Evolutionary conservation across 2,888 invertebrate species (phyloP), one percentile per base, ranked within the genome.

Genomic region (Euplexia lucipara): DNA sequence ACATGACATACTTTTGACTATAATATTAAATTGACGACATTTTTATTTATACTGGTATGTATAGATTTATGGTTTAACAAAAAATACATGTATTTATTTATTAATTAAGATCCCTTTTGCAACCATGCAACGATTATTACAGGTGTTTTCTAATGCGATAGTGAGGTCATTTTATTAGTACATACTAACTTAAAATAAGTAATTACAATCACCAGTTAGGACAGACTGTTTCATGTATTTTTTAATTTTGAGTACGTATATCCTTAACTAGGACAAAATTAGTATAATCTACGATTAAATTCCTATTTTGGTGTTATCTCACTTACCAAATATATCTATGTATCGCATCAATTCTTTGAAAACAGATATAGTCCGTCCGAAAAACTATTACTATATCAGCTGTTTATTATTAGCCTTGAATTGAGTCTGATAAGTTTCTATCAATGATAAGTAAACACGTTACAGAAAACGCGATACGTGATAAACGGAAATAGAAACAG

Each of bases 391-490:
- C 34, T 57, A 6, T 65, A 57, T 58, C 53, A 58, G 20, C 22
- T 59, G 30, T 67, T 48, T 54, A 22, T 44, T 34, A 54, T 58
- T 42, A 48, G 20, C 62, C 57, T 72, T 54, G 59, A 41, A 5
- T 72, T 54, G 59, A 41, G 7, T 8, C 3, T 20, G 61, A 67
- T 61, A 57, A 59, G 18, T 47, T 45, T 44, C 14, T 62, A 35
- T 56, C 34, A 26, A 54, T 45, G 72, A 72, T 68, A 68, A 58
- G 32, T 35, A 32, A 57, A 68, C 72, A 58, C 54, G 58, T 68
- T 62, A 18, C n/a, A 8, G 12, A 32, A 51, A 72, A 72, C 51
- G 26, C 51, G 68, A 54, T 39, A 52, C 37, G 53, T 51, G 49
- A 64, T 10, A 30, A 12, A 52, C 35, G 20, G 20, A 71, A 53